Conservation (phyloP, 2,113 vertebrate species). For the Okapia johnstoni region DNA sequence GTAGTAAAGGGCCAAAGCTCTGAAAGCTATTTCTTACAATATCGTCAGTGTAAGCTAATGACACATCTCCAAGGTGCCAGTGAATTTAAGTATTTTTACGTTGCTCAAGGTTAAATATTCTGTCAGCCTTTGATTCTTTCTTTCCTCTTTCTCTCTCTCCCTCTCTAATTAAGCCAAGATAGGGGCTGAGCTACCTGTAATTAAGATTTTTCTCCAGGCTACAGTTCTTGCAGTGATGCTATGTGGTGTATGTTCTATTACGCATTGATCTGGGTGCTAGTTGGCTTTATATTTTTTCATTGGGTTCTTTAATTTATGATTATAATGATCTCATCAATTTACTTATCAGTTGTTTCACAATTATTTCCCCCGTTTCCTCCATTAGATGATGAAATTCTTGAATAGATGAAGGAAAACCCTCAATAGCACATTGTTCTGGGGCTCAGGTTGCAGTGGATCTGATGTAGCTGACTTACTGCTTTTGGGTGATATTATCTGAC, state of each 20-base stretch:
- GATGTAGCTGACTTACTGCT: not conserved
- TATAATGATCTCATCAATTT: not conserved
- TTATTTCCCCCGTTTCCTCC: not conserved
- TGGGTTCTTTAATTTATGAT: not conserved
- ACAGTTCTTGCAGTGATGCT: not conserved
- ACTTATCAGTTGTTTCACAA: not conserved
- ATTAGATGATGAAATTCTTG: not conserved
- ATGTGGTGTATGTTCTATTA: not conserved
- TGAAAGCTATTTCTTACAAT: not conserved
- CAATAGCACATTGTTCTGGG: not conserved
- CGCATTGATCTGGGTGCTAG: not conserved
- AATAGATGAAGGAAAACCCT: not conserved
- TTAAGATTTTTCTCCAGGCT: not conserved
- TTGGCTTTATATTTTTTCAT: not conserved
- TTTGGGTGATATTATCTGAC: not conserved
- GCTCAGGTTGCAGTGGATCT: not conserved
- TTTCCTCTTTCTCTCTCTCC: not conserved
- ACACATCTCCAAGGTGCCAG: not conserved
- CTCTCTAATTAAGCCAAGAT: not conserved
- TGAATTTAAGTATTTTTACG: not conserved
- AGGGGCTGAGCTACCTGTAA: not conserved
- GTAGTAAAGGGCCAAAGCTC: not conserved
- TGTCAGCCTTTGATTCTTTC: not conserved
- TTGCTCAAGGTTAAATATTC: slow-evolving; percentile 43
- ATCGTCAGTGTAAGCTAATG: not conserved